Base-by-base conservation (phyloP, 2,888 invertebrate species). In the Entomobrya multifasciata region DNA sequence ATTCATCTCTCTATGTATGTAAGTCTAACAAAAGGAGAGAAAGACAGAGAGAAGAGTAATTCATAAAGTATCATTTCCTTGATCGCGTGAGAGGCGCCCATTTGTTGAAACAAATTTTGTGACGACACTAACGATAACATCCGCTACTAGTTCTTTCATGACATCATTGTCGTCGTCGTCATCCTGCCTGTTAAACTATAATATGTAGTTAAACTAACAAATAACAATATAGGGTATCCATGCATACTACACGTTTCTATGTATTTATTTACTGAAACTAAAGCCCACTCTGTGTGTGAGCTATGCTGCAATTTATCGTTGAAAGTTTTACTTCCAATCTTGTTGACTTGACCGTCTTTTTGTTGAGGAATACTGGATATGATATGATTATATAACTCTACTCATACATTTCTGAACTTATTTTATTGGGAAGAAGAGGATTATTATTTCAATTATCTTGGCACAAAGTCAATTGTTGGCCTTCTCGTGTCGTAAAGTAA, bases 101-200 rank as follows among this genome's bases (percentile, higher is more conserved):
- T 85, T 85, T 85, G 85, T 79, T 85, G 85, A 67, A 79, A 79
- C 62, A 85, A 85, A 79, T 85, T 85, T 79, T 85, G 78, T 85
- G 79, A 85, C 85, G 85, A 85, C 85, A 85, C 85, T 85, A 85
- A 85, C 84, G 57, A 85, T 85, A 85, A 79, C 85, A 85, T 85
- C 85, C 85, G 85, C 85, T 85, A 79, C 85, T 70, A 79, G 78
- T 85, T 84, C 77, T 84, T 84, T 77, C 77, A 77, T 74, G 65
- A 76, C 60, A 57, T 25, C 60, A 47, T 36, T 27, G 20, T 41
- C 36, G 36, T 36, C 36, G 36, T 36, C 36, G 36, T 8, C 36
- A 36, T 36, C 36, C 36, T 36, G 36, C 36, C 36, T 36, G 4
- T 20, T 20, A 52, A 8, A 20, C 20, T 17, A 20, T 52, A 52